Conservation (phyloP, 2,888 invertebrate genomes). For the Xestia rhomboidea region DNA sequence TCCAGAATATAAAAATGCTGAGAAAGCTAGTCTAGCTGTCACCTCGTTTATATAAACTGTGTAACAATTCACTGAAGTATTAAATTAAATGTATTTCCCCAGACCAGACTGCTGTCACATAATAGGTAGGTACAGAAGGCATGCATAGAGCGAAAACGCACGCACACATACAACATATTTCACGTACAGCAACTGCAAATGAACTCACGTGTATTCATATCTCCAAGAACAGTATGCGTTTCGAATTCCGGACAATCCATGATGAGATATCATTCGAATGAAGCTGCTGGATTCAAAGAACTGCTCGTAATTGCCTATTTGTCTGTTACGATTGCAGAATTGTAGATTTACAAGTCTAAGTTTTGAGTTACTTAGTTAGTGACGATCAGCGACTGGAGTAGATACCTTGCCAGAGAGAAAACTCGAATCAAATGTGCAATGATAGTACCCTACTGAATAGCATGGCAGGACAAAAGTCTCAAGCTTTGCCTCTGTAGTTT, state of each 20-base stretch:
- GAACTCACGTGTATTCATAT: background rate
- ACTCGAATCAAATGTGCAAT: background rate
- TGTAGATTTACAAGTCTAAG: background rate
- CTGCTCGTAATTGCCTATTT: background rate
- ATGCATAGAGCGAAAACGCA: too few relatives aligned
- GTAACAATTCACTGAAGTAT: conserved; percentile 64
- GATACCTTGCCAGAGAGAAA: background rate
- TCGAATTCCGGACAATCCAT: background rate
- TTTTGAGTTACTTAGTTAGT: background rate
- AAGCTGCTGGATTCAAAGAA: background rate
- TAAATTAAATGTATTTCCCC: conserved; percentile 82
- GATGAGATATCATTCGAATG: background rate
- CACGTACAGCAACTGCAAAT: background rate
- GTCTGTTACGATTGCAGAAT: background rate
- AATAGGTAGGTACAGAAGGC: background rate
- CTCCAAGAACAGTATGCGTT: background rate
- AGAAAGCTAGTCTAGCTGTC: conserved; percentile 27
- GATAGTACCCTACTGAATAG: background rate
- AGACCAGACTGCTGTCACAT: conserved; percentile 65
- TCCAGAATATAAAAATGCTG: conserved; percentile 26
- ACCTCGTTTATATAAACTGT: conserved; percentile 46
- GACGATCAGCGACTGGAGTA: background rate
- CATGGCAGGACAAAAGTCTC: too few relatives aligned
- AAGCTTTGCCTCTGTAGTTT: too few relatives aligned
- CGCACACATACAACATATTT: background rate